Conservation (phyloP, 2,888 invertebrate genomes). For the Acleris emargana region DNA sequence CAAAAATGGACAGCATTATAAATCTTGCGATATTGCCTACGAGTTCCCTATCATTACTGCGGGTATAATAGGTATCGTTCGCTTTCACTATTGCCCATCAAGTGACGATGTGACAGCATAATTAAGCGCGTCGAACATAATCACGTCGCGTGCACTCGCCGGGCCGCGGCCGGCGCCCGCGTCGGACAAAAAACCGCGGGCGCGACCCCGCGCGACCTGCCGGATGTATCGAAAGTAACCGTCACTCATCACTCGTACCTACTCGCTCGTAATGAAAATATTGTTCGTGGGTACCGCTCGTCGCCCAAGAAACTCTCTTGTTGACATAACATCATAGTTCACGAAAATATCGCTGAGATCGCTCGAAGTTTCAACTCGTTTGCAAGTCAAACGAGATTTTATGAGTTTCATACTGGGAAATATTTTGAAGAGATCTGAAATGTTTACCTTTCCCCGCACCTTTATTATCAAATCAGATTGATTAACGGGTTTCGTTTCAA, state of each 20-base stretch:
- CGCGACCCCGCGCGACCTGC: conserved; percentile 75
- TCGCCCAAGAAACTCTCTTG: conserved; percentile 1
- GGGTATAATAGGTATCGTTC: conserved; percentile 63
- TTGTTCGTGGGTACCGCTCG: conserved; percentile 30
- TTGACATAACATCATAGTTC: too few species aligned
- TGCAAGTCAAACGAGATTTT: too few species aligned
- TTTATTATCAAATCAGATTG: conserved; percentile 11
- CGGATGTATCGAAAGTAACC: conserved; percentile 80
- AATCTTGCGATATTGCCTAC: conserved; percentile 32
- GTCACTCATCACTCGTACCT: conserved; percentile 61
- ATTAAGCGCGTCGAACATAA: conserved; percentile 79
- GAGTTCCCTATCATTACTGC: conserved; percentile 60
- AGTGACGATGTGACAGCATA: conserved; percentile 81
- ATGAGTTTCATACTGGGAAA: too few species aligned
- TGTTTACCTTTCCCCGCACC: conserved; percentile 19
- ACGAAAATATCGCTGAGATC: too few species aligned
- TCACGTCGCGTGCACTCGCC: conserved; percentile 69
- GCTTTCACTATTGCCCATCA: conserved; percentile 80
- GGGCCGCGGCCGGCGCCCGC: conserved; percentile 47
- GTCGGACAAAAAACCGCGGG: conserved; percentile 71
- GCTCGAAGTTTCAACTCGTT: too few species aligned
- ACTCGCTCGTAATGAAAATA: conserved; percentile 29
- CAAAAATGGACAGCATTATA: conserved; percentile 30
- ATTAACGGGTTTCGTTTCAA: conserved; percentile 10
- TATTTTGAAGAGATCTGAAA: neutral